Evolutionary conservation across 2,113 vertebrate species (phyloP).

Genomic region (Ahaetulla prasina): DNA sequence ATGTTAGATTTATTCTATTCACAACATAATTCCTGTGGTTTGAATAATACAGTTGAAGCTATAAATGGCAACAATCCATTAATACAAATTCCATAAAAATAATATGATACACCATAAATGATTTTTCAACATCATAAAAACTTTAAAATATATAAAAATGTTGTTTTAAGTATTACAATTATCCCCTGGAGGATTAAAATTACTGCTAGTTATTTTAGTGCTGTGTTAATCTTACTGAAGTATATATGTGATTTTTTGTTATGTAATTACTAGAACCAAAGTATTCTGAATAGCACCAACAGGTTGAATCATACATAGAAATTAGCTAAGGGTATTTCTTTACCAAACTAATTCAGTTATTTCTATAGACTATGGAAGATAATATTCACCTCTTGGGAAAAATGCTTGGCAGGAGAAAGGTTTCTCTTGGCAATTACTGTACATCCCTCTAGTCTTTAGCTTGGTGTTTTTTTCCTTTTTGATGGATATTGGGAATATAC

Average conservation of each 20-base stretch:
- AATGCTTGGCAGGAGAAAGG: conserved; percentile 60
- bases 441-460: conserved; percentile 58
- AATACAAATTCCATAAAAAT: conserved; percentile 61
- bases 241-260: conserved; percentile 66
- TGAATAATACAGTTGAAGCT: conserved; percentile 50
- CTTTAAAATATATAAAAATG: conserved; percentile 64
- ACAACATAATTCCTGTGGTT: conserved; percentile 25
- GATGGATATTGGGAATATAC: conserved; percentile 23
- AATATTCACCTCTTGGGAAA: conserved; percentile 68
- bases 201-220: conserved; percentile 61
- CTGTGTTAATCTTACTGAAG: conserved; percentile 66
- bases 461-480: conserved; percentile 40
- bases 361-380: conserved; percentile 70
- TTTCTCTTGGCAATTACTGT: conserved; percentile 66
- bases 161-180: conserved; percentile 64
- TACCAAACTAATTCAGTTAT: conserved; percentile 68
- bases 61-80: conserved; percentile 48
- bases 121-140: conserved; percentile 57
- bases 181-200: conserved; percentile 36
- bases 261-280: conserved; percentile 68
- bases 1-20: conserved; percentile 48
- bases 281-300: conserved; percentile 65
- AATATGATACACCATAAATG: conserved; percentile 56
- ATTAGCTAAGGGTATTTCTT: conserved; percentile 67
- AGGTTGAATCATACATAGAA: conserved; percentile 68